phyloP scores from a whole-genome alignment of 92 coral and sea anemone species.

The Porites rus region DNA sequence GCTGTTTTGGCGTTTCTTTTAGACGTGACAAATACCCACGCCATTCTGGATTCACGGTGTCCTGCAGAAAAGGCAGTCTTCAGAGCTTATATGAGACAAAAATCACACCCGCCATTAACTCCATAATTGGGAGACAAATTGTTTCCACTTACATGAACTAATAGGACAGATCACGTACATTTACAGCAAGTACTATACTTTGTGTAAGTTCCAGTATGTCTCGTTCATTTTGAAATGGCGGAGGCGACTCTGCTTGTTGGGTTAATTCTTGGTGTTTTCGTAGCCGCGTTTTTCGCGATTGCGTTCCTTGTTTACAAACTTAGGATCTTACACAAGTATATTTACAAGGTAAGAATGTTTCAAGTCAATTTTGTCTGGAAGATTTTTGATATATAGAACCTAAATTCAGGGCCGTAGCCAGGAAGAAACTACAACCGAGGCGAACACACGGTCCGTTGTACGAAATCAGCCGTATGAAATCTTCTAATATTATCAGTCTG shows the following conservation, averaged over 20 bases:
- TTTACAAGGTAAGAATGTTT: slow-evolving; percentile 82
- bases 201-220: no score
- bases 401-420: no score
- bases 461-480: no score
- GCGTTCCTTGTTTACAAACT: slow-evolving; percentile 74
- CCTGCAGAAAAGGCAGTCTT: neutral
- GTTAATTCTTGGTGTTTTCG: neutral
- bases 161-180: neutral
- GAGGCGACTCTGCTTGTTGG: neutral
- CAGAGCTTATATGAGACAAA: neutral
- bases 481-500: no score
- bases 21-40: slow-evolving; percentile 54
- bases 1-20: slow-evolving; percentile 56
- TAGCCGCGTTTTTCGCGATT: slow-evolving; percentile 27
- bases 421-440: no score
- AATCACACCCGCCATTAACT: neutral
- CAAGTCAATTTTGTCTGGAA: neutral
- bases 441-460: no score
- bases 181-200: neutral
- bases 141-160: neutral
- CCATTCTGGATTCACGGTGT: neutral
- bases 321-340: slow-evolving; percentile 79
- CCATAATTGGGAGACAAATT: neutral
- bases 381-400: neutral
- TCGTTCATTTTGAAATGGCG: slow-evolving; percentile 8